Evolutionary conservation across 2,797 vertebrate species (phyloP).

Genomic region (Enteromius paludinosus): DNA sequence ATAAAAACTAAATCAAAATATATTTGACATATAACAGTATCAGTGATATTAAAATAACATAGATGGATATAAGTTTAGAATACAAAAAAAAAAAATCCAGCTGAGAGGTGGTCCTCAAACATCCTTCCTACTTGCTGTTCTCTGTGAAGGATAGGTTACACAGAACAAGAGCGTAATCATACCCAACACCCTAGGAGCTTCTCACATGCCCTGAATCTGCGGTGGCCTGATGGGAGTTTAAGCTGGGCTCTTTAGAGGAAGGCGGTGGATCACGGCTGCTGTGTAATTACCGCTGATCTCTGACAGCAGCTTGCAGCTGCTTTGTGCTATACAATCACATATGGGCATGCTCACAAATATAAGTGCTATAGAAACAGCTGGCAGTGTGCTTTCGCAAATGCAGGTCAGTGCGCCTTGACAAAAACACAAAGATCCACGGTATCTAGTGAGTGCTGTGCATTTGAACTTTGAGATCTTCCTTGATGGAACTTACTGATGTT

Average conservation of each 20-base stretch:
- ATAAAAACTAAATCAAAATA: background rate
- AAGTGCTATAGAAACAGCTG: slow-evolving; percentile 54
- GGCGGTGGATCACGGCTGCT: slow-evolving; percentile 39
- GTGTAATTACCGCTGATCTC: slow-evolving; percentile 63
- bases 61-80: background rate
- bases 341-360: slow-evolving; percentile 43
- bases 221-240: slow-evolving; percentile 38
- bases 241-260: slow-evolving; percentile 45
- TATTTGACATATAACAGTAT: background rate
- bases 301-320: slow-evolving; percentile 51
- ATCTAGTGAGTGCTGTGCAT: background rate
- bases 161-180: slow-evolving; percentile 27
- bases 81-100: background rate
- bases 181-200: background rate
- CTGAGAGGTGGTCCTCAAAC: background rate
- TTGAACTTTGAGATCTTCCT: background rate
- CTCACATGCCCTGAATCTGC: slow-evolving; percentile 20
- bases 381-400: slow-evolving; percentile 20
- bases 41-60: background rate
- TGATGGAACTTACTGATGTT: slow-evolving; percentile 1
- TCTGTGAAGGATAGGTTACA: background rate
- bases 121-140: background rate
- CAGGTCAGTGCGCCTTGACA: slow-evolving; percentile 35
- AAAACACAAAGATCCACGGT: background rate
- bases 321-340: slow-evolving; percentile 42